Evolutionary conservation across 30 jellyfish, hydroid and myxozoan genomes (phyloP), one percentile per base, ranked within the genome.

Genomic region (Aurelia coerulea): DNA sequence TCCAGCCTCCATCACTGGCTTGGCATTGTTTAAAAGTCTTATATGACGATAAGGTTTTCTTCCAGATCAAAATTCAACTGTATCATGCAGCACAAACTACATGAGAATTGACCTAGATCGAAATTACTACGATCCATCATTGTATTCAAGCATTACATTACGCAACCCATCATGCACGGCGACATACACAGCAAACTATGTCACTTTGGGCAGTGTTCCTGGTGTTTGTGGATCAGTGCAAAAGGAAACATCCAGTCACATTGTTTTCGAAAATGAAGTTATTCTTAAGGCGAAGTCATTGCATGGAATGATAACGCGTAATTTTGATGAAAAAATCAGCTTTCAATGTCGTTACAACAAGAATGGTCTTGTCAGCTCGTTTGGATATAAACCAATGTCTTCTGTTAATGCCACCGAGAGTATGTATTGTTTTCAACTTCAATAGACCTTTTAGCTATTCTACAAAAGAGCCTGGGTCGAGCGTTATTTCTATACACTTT

Each of bases 81-180:
- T 60, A 17, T 60, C 33, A n/a, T 60, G 70, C 35, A 23, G 70
- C 11, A 17, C 33, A 60, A 60, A 60, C 35, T 60, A 60, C 70
- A 60, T 60, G 70, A 60, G 35, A 23, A 60, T 60, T 12, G 70
- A 60, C 35, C 33, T 60, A 2, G 70, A 60, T 60, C 31, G 70
- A 60, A 17, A 17, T 11, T 60, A 17, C 70, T 60, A 56, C 71
- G 60, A 78, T 33, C 14, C 54, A 32, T 78, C 80, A 17, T 33
- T 15, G 39, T 78, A 59, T 33, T 78, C 79, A 41, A 64, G 79
- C 54, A 78, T 78, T 19, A 78, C 79, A 17, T 56, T 78, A 5
- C 79, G 70, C 17, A 52, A 78, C 41, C 65, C 89, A 49, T 42
- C 79, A n/a, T 78, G 89, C 79, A 59, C 35, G 46, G 89, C 89